Evolutionary conservation across 2,113 vertebrate genomes (phyloP).

Genomic region (Bubalus kerabau): DNA sequence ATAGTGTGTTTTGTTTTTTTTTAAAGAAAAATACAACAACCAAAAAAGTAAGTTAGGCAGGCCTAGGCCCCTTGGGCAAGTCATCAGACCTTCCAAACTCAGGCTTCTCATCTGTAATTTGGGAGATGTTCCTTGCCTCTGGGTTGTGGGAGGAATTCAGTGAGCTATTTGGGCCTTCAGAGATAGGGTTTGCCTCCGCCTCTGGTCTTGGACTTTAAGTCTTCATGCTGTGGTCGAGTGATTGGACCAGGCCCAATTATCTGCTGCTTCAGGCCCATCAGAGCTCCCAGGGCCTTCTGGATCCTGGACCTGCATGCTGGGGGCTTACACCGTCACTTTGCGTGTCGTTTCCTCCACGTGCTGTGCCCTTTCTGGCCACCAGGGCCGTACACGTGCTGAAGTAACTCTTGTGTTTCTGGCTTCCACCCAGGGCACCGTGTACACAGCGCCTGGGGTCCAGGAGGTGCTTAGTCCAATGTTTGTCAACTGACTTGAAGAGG

Average conservation of each 20-base stretch:
- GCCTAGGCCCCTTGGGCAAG: not conserved
- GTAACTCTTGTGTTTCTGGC: not conserved
- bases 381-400: not conserved
- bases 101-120: not conserved
- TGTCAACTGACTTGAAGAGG: not conserved
- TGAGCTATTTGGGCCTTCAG: not conserved
- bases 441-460: not conserved
- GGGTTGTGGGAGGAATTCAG: not conserved
- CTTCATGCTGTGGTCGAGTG: fast-evolving
- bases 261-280: not conserved
- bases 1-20: fast-evolving
- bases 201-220: not conserved
- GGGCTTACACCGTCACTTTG: fast-evolving
- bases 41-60: not conserved
- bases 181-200: not conserved
- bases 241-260: not conserved
- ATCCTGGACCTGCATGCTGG: not conserved
- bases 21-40: not conserved
- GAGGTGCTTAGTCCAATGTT: not conserved
- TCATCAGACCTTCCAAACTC: not conserved
- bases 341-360: not conserved
- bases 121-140: not conserved
- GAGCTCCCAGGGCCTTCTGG: not conserved
- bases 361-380: not conserved
- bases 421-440: not conserved